phyloP scores from a whole-genome alignment of 2,797 vertebrate species.

The Acanthis flammea region DNA sequence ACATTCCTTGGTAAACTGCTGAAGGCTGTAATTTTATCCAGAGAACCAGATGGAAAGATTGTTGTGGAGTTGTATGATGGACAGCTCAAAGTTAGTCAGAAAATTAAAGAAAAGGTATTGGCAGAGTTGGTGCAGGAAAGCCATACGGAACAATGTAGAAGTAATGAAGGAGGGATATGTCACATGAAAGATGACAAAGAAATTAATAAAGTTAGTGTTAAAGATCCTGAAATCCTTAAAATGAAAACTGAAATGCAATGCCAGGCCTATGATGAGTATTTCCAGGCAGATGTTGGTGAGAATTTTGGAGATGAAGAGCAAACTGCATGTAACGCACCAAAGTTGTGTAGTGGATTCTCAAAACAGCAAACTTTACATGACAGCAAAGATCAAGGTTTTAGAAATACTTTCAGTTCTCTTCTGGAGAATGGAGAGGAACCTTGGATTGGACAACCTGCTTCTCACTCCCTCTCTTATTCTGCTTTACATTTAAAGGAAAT shows the following conservation, averaged over 20 bases:
- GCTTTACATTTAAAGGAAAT: neutral
- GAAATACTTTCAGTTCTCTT: neutral
- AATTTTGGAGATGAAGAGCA: conserved; percentile 7
- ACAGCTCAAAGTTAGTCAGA: conserved; percentile 79
- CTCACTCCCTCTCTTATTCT: neutral
- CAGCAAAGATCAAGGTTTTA: neutral
- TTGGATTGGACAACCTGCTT: neutral
- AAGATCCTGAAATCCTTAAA: neutral
- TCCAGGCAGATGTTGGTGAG: neutral
- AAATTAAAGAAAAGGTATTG: conserved; percentile 78
- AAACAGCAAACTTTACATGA: neutral
- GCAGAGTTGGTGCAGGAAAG: neutral
- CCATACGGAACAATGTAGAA: neutral
- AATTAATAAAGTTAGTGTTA: neutral
- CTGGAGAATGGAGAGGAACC: neutral
- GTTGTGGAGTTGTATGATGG: conserved; percentile 86
- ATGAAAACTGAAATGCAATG: conserved; percentile 19
- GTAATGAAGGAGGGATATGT: neutral
- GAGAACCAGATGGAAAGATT: conserved; percentile 79
- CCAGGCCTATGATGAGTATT: neutral
- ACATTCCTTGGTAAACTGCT: conserved; percentile 78
- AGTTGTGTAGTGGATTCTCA: neutral
- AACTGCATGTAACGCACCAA: neutral
- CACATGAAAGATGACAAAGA: neutral
- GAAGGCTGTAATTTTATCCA: conserved; percentile 77